These are phyloP conservation scores for Poeciliopsis presidionis DNA, from an alignment of 2,797 vertebrate species.

Conservation along the genomic window DNA sequence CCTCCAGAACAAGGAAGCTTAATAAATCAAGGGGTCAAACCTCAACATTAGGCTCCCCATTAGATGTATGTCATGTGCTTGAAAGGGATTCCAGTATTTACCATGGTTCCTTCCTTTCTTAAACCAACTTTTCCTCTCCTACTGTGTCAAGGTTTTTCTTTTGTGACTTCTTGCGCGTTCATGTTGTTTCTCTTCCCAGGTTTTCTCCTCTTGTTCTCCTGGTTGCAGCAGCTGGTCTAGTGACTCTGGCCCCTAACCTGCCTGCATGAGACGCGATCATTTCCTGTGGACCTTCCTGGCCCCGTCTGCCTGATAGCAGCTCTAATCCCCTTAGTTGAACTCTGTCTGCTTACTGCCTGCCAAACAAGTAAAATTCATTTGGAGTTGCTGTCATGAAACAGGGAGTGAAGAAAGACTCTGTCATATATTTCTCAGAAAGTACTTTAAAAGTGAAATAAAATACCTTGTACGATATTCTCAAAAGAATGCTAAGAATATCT, in stretches of 20 bases:
- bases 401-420: not conserved
- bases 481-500: not conserved
- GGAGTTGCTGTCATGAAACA: not conserved
- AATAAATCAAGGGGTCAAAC: constrained; percentile 35
- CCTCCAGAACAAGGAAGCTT: constrained; percentile 32
- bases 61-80: constrained; percentile 3
- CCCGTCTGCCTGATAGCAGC: constrained; percentile 74
- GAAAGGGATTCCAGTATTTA: constrained; percentile 31
- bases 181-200: constrained; percentile 62
- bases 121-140: constrained; percentile 22
- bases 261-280: constrained; percentile 68
- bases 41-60: constrained; percentile 3
- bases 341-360: constrained; percentile 37
- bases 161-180: constrained; percentile 43
- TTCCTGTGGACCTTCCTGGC: constrained; percentile 76
- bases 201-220: constrained; percentile 50
- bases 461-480: too few species aligned
- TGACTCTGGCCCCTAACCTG: constrained; percentile 62
- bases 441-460: not conserved
- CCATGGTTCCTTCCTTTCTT: constrained; percentile 7
- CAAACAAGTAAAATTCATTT: constrained; percentile 25
- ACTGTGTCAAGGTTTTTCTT: constrained; percentile 35
- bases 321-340: constrained; percentile 69
- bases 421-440: not conserved
- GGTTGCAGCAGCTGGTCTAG: constrained; percentile 68